A percentile compares a stretch with the other conserved stretches of the same genome.
These are phyloP conservation scores for Doris montereyensis DNA, from an alignment of 2,888 invertebrate genomes.

Conservation along the genomic window DNA sequence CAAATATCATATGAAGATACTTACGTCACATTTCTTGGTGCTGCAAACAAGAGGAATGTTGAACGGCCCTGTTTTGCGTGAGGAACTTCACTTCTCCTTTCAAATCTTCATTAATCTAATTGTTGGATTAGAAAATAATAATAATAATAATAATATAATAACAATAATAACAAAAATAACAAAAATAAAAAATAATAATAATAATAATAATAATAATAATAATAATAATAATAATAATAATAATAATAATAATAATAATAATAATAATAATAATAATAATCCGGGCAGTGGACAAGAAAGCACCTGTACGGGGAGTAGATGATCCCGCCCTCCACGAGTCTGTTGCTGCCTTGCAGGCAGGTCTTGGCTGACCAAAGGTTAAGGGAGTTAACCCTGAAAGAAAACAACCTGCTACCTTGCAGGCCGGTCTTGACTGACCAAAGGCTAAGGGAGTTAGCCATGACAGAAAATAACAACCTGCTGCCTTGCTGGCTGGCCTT, in stretches of 20 bases:
- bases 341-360: too few species aligned
- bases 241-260: not conserved
- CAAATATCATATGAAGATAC: constrained; percentile 47
- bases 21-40: constrained; percentile 73
- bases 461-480: too few species aligned
- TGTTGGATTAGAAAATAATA: not conserved
- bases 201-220: not conserved
- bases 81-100: constrained; percentile 70
- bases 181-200: not conserved
- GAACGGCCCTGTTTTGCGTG: constrained; percentile 72
- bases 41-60: constrained; percentile 70
- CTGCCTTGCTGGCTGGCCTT: too few species aligned
- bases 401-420: too few species aligned
- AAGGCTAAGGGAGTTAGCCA: too few species aligned
- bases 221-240: not conserved
- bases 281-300: too few species aligned
- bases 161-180: not conserved
- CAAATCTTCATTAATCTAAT: constrained; percentile 72
- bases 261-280: too few species aligned
- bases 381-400: too few species aligned
- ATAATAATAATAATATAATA: not conserved
- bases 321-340: too few species aligned
- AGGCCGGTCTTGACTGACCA: too few species aligned
- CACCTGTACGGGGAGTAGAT: too few species aligned
- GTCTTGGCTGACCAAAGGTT: too few species aligned